Base-by-base conservation (phyloP, 1,140 invertebrate genomes). In the Drosophila bocki region DNA sequence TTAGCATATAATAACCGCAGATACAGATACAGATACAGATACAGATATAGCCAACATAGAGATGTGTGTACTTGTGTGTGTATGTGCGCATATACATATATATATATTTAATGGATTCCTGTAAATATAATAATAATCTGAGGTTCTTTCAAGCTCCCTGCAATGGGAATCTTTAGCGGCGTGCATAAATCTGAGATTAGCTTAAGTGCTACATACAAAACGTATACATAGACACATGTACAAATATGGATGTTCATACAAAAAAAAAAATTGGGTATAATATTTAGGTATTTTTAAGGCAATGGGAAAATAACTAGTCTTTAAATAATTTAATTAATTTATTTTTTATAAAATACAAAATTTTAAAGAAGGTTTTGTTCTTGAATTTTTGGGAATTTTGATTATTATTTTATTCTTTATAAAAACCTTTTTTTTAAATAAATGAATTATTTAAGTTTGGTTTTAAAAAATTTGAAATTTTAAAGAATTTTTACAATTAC, bases 31-130 rank as follows among this genome's bases (percentile, higher is more conserved):
- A 29, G 42, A 13, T 26, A 47, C 45, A 47, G 45, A 13, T 47
- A 19, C 39, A 41, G 41, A n/a, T 19, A 44, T n/a, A 68, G 51
- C 48, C 44, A 51, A 51, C 50, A 70, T 33, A 63, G 53, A 44
- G 3, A 67, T 37, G 47, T 45, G 51, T 42, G 50, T 59, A 45
- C 22, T 22, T 1, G 22, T 7, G 4, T 17, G 29, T 54, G 17
- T 54, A 13, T 54, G 53, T 39, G 53, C 19, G 35, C 19, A n/a
- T 45, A 69, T 47, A 67, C 67, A 63, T 50, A 13, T 61, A 50
- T 61, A 50, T 76, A 59, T 76, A 70, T 76, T 88, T 80, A 50
- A 87, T 88, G 72, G 76, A 80, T 84, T 83, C 64, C 63, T 80
- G 83, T 83, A 63, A 63, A 51, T 51, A 51, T 17, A 48, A 83